Base-by-base conservation (phyloP, 2,797 vertebrate genomes). In the Danio choprae region DNA sequence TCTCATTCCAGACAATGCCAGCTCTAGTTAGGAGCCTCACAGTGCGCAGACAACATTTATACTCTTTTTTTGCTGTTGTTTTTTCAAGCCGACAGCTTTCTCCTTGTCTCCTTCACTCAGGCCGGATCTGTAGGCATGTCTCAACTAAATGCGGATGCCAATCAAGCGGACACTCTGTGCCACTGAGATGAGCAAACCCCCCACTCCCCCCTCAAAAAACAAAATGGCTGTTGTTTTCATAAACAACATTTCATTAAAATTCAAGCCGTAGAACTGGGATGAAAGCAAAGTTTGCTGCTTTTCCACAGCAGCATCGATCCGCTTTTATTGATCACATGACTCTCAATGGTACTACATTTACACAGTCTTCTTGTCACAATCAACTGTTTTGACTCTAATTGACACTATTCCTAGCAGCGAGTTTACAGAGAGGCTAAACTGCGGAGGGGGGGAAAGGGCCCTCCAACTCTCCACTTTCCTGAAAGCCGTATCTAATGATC, bases 401-500 rank as follows among this genome's bases (percentile, higher is more conserved):
- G 80, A 82, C 60, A 63, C 56, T 77, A 77, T 74, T 84, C 73
- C 78, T 74, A 59, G 62, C 72, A 38, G 58, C 5, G 9, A 36
- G 82, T 84, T 84, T 80, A 82, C 77, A 77, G 77, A 80, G 46
- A 74, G 68, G 48, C 63, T 77, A 83, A 81, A 81, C 68, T 75
- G 68, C 43, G 55, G 22, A 43, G 11, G 58, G 18, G 69, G 74
- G 22, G 65, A 71, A 80, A 86, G 69, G 65, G 72, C 73, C 71
- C 62, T 70, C 58, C 78, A 71, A 78, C 56, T 82, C 50, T 59
- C 58, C 60, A 55, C 77, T 84, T 67, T 70, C 73, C 36, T 70
- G 76, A 81, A 84, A 82, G 79, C 65, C 81, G 48, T 70, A 78
- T 81, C 68, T 86, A 83, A 87, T 81, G 80, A 84, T 83, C 77